Base-by-base conservation (phyloP, 2,888 invertebrate genomes). In the Lampropteryx suffumata region DNA sequence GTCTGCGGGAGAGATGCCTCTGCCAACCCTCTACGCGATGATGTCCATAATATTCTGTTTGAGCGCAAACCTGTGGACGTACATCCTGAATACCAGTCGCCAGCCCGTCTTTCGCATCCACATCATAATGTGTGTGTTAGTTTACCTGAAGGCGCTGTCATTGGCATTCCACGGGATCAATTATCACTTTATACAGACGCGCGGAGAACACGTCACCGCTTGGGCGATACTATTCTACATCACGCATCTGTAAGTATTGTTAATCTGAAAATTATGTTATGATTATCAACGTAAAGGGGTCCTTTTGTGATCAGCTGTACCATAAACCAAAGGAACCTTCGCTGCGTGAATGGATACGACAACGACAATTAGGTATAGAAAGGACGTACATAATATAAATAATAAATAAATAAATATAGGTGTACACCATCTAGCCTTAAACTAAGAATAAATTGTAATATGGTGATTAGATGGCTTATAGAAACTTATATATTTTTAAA, bases 191-290 rank as follows among this genome's bases (percentile, higher is more conserved):
- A 98, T 99, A 72, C 95, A 98, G 82, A 94, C 93, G 10, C 93
- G 95, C 59, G 99, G 99, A 0, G 96, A 97, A 64, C 98, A 99
- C 74, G 95, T 98, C 3, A 98, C 98, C 14, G 96, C 98, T 0
- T 99, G 99, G 99, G 99, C 99, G 0, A 97, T 99, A 64, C 88
- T 99, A 1, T 99, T 95, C 80, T 99, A 99, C 73, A 95, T 99
- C 43, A 98, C 98, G n/a, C 99, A 99, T 91, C 91, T 99, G 94
- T 96, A 85, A 94, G 95, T 93, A 73, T 35, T 14, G 5, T 3
- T 17, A 3, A 14, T 17, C 4, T 17, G 17, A 17, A 17, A 4
- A 17, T 17, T 17, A 4, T 17, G 17, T 17, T 17, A 17, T 3
- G 2, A 17, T 17, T 17, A 3, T 17, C 17, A 17, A 17, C 2